Base-by-base conservation (phyloP, 2,797 vertebrate genomes). In the Tiaroga cobitis region DNA sequence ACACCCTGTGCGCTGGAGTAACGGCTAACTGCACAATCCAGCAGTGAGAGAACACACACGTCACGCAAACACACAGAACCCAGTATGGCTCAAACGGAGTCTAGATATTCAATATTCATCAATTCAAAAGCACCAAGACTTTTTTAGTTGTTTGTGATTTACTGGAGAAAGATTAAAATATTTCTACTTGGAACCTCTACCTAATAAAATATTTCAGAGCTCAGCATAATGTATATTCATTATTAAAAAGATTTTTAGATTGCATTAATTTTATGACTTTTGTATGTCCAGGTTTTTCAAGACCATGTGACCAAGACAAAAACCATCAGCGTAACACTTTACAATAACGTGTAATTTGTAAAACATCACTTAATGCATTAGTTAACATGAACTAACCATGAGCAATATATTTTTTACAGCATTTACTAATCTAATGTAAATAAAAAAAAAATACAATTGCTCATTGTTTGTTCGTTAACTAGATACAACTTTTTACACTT, bases 1-100 rank as follows among this genome's bases (percentile, higher is more conserved):
- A 88, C 65, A 81, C 49, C 56, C 32, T 13, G 73, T 29, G 56
- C 19, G 16, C 34, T 59, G 70, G 34, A 70, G 68, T 24, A 78
- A 84, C 69, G 34, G 77, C 46, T 65, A 68, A 32, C 24, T 3
- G 49, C 79, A 54, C 76, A 37, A 24, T 41, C 37, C 63, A 39
- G 26, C 61, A 76, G 19, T 5, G 11, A 26, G 24, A 81, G 67
- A 65, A 37, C 67, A 34, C 8, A 3, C 7, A 61, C 5, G 3
- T 2, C 54, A 8, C 2, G 4, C 8, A 21, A 74, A 3, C 65
- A 10, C 56, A 78, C 54, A 41, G 2, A 26, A 68, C 34, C n/a
- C 29, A 9, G 41, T 29, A 18, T 73, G 70, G 16, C n/a, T 18
- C 26, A 70, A 70, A 70, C 37, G 0, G 68, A 49, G 46, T 49